These are phyloP conservation scores for Clarias macrocephalus DNA, from an alignment of 2,113 vertebrate genomes.

Conservation along the genomic window DNA sequence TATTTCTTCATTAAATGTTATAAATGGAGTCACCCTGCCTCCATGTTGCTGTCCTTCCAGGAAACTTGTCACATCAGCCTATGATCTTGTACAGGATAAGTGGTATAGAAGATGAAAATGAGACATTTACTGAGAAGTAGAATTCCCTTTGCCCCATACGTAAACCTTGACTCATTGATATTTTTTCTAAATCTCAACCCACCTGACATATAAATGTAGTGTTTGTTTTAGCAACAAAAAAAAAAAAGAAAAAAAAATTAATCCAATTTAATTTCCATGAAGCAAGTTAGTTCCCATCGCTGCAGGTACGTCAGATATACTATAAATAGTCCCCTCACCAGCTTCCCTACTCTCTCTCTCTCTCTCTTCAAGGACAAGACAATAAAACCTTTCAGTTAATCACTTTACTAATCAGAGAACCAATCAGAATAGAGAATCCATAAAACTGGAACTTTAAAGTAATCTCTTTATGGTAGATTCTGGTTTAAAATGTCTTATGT, in stretches of 20 bases:
- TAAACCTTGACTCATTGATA: background rate
- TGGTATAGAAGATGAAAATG: background rate
- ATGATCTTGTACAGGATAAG: too few relatives aligned
- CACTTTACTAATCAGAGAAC: background rate
- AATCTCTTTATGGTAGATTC: background rate
- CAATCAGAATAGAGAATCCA: background rate
- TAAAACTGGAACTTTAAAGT: background rate
- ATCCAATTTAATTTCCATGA: background rate
- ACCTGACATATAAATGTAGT: background rate
- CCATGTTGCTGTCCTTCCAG: too few relatives aligned
- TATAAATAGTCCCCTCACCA: background rate
- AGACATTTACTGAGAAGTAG: background rate
- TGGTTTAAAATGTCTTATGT: background rate
- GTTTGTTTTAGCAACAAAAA: too few relatives aligned
- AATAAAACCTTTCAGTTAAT: background rate
- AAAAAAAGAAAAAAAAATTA: too few relatives aligned
- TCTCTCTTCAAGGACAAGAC: background rate
- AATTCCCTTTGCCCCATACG: background rate
- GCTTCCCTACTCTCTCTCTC: background rate
- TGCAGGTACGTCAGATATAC: background rate
- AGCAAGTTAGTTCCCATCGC: background rate
- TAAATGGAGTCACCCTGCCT: too few relatives aligned
- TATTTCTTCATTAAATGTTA: too few relatives aligned
- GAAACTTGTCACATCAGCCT: too few relatives aligned
- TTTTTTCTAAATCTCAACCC: background rate